Conservation (phyloP, 2,113 vertebrate species). For the Microtus richardsoni region DNA sequence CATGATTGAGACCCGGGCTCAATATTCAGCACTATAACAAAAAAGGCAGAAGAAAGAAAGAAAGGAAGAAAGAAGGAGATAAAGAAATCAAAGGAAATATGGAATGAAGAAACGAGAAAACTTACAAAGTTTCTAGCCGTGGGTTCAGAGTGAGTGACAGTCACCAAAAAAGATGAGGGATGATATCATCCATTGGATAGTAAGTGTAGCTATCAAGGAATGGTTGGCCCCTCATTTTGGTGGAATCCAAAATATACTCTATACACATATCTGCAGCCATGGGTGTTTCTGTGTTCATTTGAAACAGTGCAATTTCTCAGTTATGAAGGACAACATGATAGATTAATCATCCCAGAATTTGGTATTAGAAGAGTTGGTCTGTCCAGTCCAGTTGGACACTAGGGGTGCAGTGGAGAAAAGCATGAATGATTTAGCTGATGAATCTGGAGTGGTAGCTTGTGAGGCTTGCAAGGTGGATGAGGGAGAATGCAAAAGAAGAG, state of each 20-base stretch:
- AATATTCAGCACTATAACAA: not conserved
- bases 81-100: not conserved
- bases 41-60: not conserved
- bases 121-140: not conserved
- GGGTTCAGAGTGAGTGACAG: not conserved
- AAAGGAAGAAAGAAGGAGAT: too few species aligned
- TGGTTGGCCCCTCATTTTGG: not conserved
- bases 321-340: not conserved
- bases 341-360: not conserved
- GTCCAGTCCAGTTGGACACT: not conserved
- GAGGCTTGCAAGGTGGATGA: not conserved
- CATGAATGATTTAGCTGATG: not conserved
- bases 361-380: not conserved
- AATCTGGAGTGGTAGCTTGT: not conserved
- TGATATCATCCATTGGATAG: not conserved
- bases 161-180: not conserved
- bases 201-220: not conserved
- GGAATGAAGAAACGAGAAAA: not conserved
- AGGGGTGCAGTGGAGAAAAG: not conserved
- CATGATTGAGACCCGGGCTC: not conserved
- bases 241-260: not conserved
- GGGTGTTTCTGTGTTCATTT: not conserved
- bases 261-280: not conserved
- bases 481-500: not conserved
- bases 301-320: not conserved